A percentile compares a stretch with the other conserved stretches of the same genome.
Conservation (phyloP, 2,113 vertebrate species). For the Poeciliopsis turrubarensis region DNA sequence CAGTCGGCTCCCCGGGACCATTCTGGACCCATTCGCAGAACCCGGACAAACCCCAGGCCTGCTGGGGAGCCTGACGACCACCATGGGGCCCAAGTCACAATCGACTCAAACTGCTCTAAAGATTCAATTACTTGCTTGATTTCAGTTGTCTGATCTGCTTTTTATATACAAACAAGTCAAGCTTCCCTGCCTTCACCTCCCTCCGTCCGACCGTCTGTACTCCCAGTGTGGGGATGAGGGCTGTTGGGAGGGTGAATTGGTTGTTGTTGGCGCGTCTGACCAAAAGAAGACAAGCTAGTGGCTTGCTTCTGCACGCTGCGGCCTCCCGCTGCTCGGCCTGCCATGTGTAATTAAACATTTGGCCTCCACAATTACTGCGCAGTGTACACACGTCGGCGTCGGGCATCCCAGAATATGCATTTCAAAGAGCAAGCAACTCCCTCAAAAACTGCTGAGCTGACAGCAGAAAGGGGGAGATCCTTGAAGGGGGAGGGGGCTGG, state of each 20-base stretch:
- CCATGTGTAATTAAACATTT: constrained; percentile 99
- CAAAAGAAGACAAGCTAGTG: constrained; percentile 53
- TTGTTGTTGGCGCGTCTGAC: constrained; percentile 77
- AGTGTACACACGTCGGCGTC: constrained; percentile 93
- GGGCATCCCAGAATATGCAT: constrained; percentile 92
- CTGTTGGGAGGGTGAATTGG: constrained; percentile 27
- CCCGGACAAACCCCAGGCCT: constrained; percentile 48
- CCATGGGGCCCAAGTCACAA: constrained; percentile 10
- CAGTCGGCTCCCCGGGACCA: constrained; percentile 36
- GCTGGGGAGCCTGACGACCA: constrained; percentile 58
- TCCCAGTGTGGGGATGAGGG: constrained; percentile 42
- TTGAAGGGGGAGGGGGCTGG: constrained; percentile 76
- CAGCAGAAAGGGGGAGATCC: constrained; percentile 84
- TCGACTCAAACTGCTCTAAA: not conserved
- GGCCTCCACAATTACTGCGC: constrained; percentile 96
- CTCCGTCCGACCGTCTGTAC: constrained; percentile 40
- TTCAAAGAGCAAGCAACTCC: constrained; percentile 94
- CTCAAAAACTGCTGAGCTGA: constrained; percentile 93
- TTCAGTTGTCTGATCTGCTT: constrained; percentile 28
- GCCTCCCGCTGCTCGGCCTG: constrained; percentile 94
- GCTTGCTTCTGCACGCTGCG: constrained; percentile 87
- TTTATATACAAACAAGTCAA: constrained; percentile 36
- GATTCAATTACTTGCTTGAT: not conserved
- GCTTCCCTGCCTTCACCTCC: constrained; percentile 20
- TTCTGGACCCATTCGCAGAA: constrained; percentile 67